A percentile compares a stretch with the other conserved stretches of the same genome.
phyloP scores from a whole-genome alignment of 2,113 vertebrate species.

The Dolichallabes microphthalmus region DNA sequence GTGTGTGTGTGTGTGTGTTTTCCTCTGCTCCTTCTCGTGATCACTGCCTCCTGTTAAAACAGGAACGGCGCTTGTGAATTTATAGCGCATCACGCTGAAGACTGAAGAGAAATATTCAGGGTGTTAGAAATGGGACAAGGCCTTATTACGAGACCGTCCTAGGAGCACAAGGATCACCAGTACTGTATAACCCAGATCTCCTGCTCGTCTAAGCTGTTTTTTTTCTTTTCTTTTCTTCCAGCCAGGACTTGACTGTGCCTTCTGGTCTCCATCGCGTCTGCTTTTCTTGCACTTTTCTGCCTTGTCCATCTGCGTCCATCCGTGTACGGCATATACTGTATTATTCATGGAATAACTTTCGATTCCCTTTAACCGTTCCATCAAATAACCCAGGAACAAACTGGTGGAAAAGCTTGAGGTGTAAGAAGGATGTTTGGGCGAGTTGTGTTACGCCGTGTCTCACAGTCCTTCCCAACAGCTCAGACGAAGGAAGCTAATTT shows the following conservation, averaged over 20 bases:
- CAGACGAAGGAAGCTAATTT: slow-evolving; percentile 41
- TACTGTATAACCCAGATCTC: background rate
- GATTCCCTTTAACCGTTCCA: background rate
- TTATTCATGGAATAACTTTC: background rate
- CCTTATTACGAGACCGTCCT: background rate
- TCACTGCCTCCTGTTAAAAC: background rate
- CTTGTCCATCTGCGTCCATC: slow-evolving; percentile 18
- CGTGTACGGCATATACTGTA: too few relatives aligned
- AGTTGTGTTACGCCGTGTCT: background rate
- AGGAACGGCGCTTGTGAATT: background rate
- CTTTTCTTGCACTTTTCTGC: slow-evolving; percentile 6
- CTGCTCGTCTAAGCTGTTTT: background rate
- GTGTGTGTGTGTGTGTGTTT: background rate
- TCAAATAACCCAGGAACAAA: background rate
- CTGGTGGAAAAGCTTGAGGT: background rate
- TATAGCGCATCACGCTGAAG: background rate
- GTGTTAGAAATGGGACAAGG: background rate
- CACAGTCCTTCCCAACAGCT: slow-evolving; percentile 37
- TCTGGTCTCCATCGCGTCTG: slow-evolving; percentile 33
- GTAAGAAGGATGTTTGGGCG: slow-evolving; percentile 17
- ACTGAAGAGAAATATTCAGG: background rate
- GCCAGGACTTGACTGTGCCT: slow-evolving; percentile 4
- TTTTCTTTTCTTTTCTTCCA: slow-evolving; percentile 22
- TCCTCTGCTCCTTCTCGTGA: background rate
- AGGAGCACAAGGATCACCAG: background rate